Percentiles rank a stretch among this genome's conserved stretches.
Evolutionary conservation across 2,113 vertebrate species (phyloP).

Genomic region (Fulmarus glacialis): DNA sequence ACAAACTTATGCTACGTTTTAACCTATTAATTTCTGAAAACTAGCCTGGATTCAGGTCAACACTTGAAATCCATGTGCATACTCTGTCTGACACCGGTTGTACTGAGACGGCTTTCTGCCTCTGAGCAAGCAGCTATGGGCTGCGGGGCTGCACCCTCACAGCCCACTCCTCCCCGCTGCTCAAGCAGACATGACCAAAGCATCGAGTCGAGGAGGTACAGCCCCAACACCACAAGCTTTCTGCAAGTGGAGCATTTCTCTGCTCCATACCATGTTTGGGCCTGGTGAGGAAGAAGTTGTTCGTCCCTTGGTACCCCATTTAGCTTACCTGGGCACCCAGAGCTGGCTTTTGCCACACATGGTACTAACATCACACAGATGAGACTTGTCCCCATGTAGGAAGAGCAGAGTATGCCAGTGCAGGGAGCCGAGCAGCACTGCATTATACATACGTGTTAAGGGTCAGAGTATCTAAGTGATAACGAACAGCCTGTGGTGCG

Average conservation of each 20-base stretch:
- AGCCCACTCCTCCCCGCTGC: neutral
- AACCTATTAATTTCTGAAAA: slow-evolving; percentile 26
- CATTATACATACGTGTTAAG: neutral
- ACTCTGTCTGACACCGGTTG: neutral
- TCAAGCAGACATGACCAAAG: neutral
- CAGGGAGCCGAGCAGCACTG: neutral
- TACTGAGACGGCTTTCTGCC: neutral
- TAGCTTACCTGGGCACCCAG: neutral
- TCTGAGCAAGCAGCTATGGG: neutral
- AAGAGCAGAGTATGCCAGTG: neutral
- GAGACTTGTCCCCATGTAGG: neutral
- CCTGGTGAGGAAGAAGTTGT: neutral
- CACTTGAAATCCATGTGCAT: neutral
- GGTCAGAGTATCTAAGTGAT: neutral
- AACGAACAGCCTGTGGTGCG: neutral
- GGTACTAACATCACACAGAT: neutral
- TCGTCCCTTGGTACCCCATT: neutral
- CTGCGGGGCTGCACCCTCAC: neutral
- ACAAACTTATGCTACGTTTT: neutral
- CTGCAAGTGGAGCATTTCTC: neutral
- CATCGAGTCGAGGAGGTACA: neutral
- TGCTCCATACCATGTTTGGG: neutral
- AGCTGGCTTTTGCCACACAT: neutral
- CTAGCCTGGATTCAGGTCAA: neutral
- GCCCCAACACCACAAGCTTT: neutral